Base-by-base conservation (phyloP, 2,113 vertebrate species). In the Microtus ochrogaster region DNA sequence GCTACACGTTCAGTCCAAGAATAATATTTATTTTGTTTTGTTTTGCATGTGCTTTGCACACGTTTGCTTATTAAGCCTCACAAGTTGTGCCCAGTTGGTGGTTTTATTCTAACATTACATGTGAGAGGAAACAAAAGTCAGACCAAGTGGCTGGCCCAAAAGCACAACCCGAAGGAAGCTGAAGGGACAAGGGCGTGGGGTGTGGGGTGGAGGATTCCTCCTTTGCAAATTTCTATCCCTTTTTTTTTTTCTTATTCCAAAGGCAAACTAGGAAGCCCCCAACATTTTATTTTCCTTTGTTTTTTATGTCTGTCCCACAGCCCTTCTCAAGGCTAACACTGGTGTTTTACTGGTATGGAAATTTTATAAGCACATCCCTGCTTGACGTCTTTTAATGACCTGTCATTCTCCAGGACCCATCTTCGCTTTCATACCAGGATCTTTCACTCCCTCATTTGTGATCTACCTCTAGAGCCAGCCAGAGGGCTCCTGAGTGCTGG, bases 341-440 rank as follows among this genome's bases (percentile, higher is more conserved):
- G 52, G 41, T 9, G 1, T 12, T 65, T 74, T 90, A 82, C 52
- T 89, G 63, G 41, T 96, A 92, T 88, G 14, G 66, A 83, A 58
- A 85, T 93, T 86, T 95, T 77, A 63, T 13, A 65, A 90, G 26
- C 49, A 63, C 89, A 47, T 72, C 68, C 28, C 74, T 91, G 55
- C 92, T 94, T 90, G 81, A 90, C 63, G 44, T 52, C 73, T 86
- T 95, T 55, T 79, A 78, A 77, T 92, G 91, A 5, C 26, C 92
- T 93, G 70, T 70, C 68, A 89, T 86, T 52, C 58, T 86, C 96
- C 28, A 76, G 89, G 77, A 74, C 12, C 47, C 47, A 14, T 82
- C 58, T 95, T 87, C 30, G n/a, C 74, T 95, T 92, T 95, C 63
- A 77, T 55, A 68, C 82, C 66, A 47, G 9, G 49, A 41, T 87